Conservation (phyloP, 2,797 vertebrate species). For the Tapera naevia region DNA sequence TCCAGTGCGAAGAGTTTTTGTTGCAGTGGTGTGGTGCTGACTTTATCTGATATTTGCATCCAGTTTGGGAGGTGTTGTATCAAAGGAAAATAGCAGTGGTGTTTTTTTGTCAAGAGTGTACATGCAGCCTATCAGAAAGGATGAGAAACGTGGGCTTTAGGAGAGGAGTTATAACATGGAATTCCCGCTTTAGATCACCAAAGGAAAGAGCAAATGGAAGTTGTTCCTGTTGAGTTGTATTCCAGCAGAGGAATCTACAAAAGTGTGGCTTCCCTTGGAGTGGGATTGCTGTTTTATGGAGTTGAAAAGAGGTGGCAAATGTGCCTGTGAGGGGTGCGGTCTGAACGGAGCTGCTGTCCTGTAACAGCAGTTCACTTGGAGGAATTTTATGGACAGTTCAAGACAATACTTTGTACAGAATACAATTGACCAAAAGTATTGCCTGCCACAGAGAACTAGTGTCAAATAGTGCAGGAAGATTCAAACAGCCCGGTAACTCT, state of each 20-base stretch:
- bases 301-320: not conserved
- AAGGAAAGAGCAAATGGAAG: not conserved
- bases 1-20: not conserved
- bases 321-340: accelerated
- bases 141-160: not conserved
- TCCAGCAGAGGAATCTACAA: not conserved
- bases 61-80: not conserved
- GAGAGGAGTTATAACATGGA: not conserved
- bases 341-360: not conserved
- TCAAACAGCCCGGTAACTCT: not conserved
- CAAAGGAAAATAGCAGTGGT: not conserved
- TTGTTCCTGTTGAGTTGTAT: not conserved
- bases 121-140: accelerated
- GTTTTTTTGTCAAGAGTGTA: not conserved
- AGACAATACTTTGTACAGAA: not conserved
- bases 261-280: not conserved
- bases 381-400: not conserved
- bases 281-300: not conserved
- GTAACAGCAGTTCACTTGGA: not conserved
- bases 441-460: not conserved
- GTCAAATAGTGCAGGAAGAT: not conserved
- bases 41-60: not conserved
- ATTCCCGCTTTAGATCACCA: not conserved
- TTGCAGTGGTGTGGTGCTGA: not conserved
- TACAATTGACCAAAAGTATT: not conserved